Conservation (phyloP, 2,888 invertebrate genomes). For the Escarpia spicata region DNA sequence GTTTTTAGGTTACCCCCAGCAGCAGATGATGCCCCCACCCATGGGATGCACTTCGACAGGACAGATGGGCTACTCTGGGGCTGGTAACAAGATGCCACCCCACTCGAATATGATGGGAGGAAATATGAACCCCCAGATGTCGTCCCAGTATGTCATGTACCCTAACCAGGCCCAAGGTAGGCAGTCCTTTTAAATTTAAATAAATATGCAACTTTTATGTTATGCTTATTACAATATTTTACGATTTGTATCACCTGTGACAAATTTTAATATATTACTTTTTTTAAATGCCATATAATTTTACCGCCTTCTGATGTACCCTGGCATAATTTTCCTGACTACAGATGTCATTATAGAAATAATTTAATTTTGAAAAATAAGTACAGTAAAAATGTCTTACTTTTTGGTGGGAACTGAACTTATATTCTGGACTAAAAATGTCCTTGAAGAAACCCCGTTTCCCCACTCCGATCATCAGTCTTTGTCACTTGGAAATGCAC, state of each 20-base stretch:
- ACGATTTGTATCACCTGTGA: too few species aligned
- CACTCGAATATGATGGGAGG: not conserved
- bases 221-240: too few species aligned
- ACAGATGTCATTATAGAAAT: too few species aligned
- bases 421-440: not conserved
- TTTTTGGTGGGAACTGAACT: not conserved
- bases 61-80: not conserved
- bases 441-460: not conserved
- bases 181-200: too few species aligned
- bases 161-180: not conserved
- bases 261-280: too few species aligned
- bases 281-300: too few species aligned
- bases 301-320: too few species aligned
- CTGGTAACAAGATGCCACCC: not conserved
- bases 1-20: constrained; percentile 70
- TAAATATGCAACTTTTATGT: too few species aligned
- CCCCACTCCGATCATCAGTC: not conserved
- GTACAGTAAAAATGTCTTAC: too few species aligned
- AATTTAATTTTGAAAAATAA: too few species aligned
- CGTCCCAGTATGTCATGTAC: constrained; percentile 1
- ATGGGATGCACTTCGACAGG: constrained; percentile 41
- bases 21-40: constrained; percentile 73
- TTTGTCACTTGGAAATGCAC: not conserved
- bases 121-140: constrained; percentile 4
- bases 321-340: too few species aligned